Evolutionary conservation across 2,888 invertebrate genomes (phyloP).

Genomic region (Dorcus hopei): DNA sequence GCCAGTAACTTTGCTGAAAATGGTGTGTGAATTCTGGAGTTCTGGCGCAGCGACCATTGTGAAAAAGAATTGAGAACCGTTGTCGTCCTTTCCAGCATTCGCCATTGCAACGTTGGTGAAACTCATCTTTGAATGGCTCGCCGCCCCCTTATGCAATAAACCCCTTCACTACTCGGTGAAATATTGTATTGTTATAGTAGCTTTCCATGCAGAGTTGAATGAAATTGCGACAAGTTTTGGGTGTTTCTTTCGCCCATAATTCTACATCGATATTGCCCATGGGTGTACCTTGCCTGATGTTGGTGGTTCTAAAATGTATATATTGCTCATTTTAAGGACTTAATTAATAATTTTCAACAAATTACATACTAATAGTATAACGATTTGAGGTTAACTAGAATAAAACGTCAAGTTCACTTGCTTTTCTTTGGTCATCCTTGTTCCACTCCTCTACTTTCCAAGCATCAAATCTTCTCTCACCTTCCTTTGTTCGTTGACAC

Average conservation of each 20-base stretch:
- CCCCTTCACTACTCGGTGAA: conserved; percentile 89
- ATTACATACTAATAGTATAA: too few species aligned
- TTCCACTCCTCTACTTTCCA: too few species aligned
- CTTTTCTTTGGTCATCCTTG: too few species aligned
- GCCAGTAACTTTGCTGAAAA: conserved; percentile 94
- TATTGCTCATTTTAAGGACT: conserved; percentile 78
- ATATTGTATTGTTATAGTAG: conserved; percentile 88
- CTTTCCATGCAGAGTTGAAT: conserved; percentile 95
- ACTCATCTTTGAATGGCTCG: conserved; percentile 90
- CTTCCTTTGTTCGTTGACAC: too few species aligned
- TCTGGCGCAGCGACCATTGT: conserved; percentile 89
- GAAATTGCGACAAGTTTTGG: conserved; percentile 90
- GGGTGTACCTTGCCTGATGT: conserved; percentile 94
- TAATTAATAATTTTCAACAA: not conserved
- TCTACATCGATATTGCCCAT: conserved; percentile 98
- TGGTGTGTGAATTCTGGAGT: conserved; percentile 93
- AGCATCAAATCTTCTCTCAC: too few species aligned
- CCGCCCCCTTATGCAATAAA: conserved; percentile 98
- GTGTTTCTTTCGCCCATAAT: conserved; percentile 95
- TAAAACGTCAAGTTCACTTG: too few species aligned
- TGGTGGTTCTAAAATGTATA: conserved; percentile 96
- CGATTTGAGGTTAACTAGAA: too few species aligned
- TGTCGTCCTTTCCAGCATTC: conserved; percentile 91
- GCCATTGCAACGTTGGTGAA: conserved; percentile 98
- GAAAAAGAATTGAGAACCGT: conserved; percentile 97